phyloP scores from a whole-genome alignment of 2,113 vertebrate species.

The Crotalus horridus region DNA sequence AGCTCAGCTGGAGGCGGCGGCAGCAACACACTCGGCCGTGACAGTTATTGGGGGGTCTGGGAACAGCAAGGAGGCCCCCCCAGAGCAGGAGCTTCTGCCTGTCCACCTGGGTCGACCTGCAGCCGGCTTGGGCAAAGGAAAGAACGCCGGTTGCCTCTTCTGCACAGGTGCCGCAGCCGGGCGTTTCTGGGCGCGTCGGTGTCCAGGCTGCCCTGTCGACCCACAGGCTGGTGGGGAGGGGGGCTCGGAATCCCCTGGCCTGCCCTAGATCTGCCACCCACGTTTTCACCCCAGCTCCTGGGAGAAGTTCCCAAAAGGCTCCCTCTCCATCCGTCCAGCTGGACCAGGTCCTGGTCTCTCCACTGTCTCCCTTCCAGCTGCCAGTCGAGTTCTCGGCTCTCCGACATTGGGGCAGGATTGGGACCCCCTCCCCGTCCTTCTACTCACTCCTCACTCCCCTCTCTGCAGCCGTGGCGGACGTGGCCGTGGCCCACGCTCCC shows the following conservation, averaged over 20 bases:
- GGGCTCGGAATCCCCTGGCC: no score
- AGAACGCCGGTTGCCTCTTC: not conserved
- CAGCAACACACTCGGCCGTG: constrained; percentile 81
- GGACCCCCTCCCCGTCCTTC: not conserved
- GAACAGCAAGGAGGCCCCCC: fast-evolving
- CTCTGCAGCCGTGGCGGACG: constrained; percentile 82
- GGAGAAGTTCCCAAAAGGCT: not conserved
- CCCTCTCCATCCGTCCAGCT: fast-evolving
- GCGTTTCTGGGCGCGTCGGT: not conserved
- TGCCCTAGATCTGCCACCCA: not conserved
- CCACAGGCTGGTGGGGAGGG: not conserved
- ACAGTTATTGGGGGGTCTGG: constrained; percentile 73
- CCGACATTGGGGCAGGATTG: not conserved
- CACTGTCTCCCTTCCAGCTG: not conserved
- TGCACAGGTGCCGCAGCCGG: not conserved
- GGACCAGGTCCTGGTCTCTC: no score
- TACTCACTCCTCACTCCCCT: not conserved
- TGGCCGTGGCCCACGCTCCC: constrained; percentile 83
- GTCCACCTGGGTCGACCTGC: not conserved
- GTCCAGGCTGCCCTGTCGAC: no score
- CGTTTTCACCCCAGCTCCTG: no score
- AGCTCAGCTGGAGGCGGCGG: constrained; percentile 86
- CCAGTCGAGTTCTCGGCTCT: no score
- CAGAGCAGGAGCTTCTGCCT: no score
- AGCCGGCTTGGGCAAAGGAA: not conserved